phyloP scores from a whole-genome alignment of 2,888 invertebrate species.

The Sminthurinus aureus region DNA sequence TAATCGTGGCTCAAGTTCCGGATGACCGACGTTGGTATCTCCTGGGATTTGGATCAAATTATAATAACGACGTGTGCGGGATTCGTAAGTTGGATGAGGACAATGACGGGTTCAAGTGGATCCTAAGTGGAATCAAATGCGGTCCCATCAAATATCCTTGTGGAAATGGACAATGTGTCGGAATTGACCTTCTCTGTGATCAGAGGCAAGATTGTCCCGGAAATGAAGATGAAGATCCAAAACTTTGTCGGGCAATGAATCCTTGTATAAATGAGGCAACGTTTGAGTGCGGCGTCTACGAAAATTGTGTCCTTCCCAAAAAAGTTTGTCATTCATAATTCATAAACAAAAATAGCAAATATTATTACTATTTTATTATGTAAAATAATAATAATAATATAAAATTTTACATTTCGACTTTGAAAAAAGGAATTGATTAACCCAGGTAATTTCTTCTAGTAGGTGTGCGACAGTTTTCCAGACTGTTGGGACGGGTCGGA shows the following conservation, averaged over 20 bases:
- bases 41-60: constrained; percentile 4
- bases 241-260: constrained; percentile 22
- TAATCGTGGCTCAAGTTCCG: not conserved
- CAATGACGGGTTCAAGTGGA: constrained; percentile 5
- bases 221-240: constrained; percentile 24
- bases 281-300: constrained; percentile 25
- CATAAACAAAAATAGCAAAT: too few species aligned
- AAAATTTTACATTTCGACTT: too few species aligned
- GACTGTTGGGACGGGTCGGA: constrained; percentile 26
- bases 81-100: constrained; percentile 15
- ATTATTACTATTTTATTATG: too few species aligned
- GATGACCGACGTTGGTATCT: not conserved
- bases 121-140: not conserved
- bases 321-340: not conserved
- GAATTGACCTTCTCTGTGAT: not conserved
- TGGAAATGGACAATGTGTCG: not conserved
- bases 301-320: constrained; percentile 13
- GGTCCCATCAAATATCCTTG: constrained; percentile 2
- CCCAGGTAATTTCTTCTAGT: too few species aligned
- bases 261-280: constrained; percentile 29
- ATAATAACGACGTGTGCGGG: not conserved
- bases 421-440: too few species aligned
- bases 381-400: too few species aligned
- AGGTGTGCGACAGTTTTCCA: constrained; percentile 28
- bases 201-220: constrained; percentile 3